These are phyloP conservation scores for Coptodon rendalli DNA, from an alignment of 2,113 vertebrate species.

Conservation along the genomic window DNA sequence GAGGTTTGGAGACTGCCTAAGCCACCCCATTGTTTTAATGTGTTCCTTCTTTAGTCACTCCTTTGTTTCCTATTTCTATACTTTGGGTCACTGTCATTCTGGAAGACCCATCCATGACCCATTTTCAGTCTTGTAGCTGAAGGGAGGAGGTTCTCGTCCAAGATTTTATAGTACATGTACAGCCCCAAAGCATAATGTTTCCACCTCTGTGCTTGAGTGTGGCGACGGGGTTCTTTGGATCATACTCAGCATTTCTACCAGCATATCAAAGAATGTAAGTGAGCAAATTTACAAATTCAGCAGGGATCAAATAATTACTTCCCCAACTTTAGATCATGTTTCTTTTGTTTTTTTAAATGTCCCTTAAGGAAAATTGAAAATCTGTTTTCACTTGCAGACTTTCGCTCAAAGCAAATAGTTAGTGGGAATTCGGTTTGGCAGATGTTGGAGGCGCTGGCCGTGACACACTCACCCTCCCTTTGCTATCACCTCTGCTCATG, in stretches of 20 bases:
- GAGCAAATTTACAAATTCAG: not conserved
- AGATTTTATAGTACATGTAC: not conserved
- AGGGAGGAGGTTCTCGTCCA: not conserved
- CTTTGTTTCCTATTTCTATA: not conserved
- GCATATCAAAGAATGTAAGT: not conserved
- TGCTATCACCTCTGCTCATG: not conserved
- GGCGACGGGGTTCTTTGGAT: not conserved
- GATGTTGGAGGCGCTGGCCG: not conserved
- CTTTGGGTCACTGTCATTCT: not conserved
- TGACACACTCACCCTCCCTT: not conserved
- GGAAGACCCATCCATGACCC: not conserved
- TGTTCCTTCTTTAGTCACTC: not conserved
- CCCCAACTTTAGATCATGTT: accelerated
- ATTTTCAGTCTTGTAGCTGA: not conserved
- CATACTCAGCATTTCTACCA: not conserved
- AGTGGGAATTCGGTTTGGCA: not conserved
- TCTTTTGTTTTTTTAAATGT: not conserved
- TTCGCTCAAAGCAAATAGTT: not conserved
- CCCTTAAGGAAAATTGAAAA: not conserved
- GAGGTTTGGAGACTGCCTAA: not conserved
- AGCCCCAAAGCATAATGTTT: not conserved
- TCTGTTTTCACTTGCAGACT: not conserved
- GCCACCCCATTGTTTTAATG: not conserved
- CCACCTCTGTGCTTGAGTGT: not conserved
- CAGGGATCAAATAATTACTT: not conserved